Evolutionary conservation across 2,888 invertebrate genomes (phyloP).

Genomic region (Tachina grossa): DNA sequence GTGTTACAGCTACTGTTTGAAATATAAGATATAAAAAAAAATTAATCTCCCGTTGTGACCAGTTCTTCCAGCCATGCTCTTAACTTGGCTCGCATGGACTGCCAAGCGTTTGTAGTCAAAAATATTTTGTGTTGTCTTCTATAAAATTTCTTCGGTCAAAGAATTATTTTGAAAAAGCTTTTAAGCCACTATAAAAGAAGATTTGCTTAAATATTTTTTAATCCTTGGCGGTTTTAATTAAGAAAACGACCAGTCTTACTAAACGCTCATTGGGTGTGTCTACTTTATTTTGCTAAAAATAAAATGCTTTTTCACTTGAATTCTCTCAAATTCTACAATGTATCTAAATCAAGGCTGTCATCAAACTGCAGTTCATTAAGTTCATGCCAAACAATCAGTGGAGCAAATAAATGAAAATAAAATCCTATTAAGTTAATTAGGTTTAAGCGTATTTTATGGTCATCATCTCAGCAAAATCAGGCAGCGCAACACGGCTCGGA

Average conservation of each 20-base stretch:
- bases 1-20: too few relatives aligned
- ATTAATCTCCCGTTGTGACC: too few relatives aligned
- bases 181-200: neutral
- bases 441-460: constrained; percentile 57
- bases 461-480: constrained; percentile 32
- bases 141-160: too few relatives aligned
- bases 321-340: constrained; percentile 7
- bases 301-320: neutral
- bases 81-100: too few relatives aligned
- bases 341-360: constrained; percentile 44
- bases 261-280: neutral
- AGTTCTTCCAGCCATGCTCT: too few relatives aligned
- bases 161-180: too few relatives aligned
- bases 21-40: too few relatives aligned
- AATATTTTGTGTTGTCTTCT: too few relatives aligned
- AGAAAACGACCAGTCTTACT: neutral
- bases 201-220: neutral
- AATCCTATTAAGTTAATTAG: constrained; percentile 70
- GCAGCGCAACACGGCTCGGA: neutral
- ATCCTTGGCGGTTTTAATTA: neutral
- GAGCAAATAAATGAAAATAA: constrained; percentile 52
- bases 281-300: constrained; percentile 5
- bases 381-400: constrained; percentile 29
- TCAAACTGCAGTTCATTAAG: constrained; percentile 46
- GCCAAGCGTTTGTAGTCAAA: too few relatives aligned